phyloP scores from a whole-genome alignment of 1,140 invertebrate species.

The Leguminivora glycinivorella region DNA sequence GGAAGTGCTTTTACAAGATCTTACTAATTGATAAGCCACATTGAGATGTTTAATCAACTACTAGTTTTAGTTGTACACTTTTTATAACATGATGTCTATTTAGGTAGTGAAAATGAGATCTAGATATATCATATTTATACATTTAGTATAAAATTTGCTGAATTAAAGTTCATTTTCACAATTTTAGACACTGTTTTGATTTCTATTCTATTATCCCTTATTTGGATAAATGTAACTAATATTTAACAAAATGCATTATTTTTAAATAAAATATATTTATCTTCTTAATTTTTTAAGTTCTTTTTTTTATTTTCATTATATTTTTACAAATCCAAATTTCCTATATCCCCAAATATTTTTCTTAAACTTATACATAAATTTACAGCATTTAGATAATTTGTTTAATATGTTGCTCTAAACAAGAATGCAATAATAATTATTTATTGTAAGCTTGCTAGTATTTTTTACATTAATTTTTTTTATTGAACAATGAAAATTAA shows the following conservation, averaged over 20 bases:
- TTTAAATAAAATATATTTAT: conserved; percentile 25
- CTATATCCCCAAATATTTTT: conserved; percentile 8
- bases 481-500: too few relatives aligned
- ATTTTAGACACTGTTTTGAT: conserved; percentile 68
- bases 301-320: conserved; percentile 5
- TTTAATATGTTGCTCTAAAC: too few relatives aligned
- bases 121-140: conserved; percentile 79
- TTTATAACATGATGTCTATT: conserved; percentile 79
- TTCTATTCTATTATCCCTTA: conserved; percentile 22
- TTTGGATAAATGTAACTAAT: conserved; percentile 28
- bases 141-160: conserved; percentile 79
- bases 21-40: conserved; percentile 76
- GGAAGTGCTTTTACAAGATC: conserved; percentile 78
- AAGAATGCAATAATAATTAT: too few relatives aligned
- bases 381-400: too few relatives aligned
- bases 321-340: neutral
- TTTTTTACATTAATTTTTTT: too few relatives aligned
- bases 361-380: neutral
- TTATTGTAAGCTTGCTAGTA: too few relatives aligned
- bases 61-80: conserved; percentile 79
- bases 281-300: conserved; percentile 18
- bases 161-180: conserved; percentile 79
- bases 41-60: conserved; percentile 78
- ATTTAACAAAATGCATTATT: conserved; percentile 25
- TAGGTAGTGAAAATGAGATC: conserved; percentile 78